Conservation (phyloP, 2,888 invertebrate species). For the Ypsolopha sequella region DNA sequence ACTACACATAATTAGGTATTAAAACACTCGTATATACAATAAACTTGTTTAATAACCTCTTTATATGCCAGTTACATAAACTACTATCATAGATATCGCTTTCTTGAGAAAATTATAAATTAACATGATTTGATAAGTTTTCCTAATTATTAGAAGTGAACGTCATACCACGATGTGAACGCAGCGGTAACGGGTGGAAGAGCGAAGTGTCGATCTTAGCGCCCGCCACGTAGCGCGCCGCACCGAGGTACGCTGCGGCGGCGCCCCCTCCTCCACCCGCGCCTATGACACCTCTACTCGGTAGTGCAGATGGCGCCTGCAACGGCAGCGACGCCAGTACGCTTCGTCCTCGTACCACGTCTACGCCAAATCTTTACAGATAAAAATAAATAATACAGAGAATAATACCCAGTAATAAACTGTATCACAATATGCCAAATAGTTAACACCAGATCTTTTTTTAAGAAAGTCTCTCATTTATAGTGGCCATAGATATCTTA, state of each 20-base stretch:
- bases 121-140: background rate
- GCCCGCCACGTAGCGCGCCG: constrained; percentile 85
- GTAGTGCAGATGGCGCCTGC: constrained; percentile 10
- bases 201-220: constrained; percentile 59
- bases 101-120: background rate
- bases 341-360: constrained; percentile 16
- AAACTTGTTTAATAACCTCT: too few relatives aligned
- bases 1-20: too few relatives aligned
- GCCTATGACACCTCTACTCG: constrained; percentile 11
- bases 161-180: constrained; percentile 38
- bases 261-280: constrained; percentile 37
- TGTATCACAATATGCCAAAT: too few relatives aligned
- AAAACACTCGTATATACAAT: too few relatives aligned
- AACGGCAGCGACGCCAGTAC: constrained; percentile 15
- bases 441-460: too few relatives aligned
- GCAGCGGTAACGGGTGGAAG: constrained; percentile 48
- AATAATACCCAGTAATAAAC: background rate
- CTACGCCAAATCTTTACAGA: background rate
- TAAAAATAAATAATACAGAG: background rate
- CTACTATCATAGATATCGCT: background rate
- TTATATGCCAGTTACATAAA: too few relatives aligned
- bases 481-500: too few relatives aligned
- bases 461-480: too few relatives aligned
- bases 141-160: too few relatives aligned
- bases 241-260: constrained; percentile 83